A percentile compares a stretch with the other conserved stretches of the same genome.
These are phyloP conservation scores for Paradisaea rubra DNA, from an alignment of 2,113 vertebrate species.

Conservation along the genomic window DNA sequence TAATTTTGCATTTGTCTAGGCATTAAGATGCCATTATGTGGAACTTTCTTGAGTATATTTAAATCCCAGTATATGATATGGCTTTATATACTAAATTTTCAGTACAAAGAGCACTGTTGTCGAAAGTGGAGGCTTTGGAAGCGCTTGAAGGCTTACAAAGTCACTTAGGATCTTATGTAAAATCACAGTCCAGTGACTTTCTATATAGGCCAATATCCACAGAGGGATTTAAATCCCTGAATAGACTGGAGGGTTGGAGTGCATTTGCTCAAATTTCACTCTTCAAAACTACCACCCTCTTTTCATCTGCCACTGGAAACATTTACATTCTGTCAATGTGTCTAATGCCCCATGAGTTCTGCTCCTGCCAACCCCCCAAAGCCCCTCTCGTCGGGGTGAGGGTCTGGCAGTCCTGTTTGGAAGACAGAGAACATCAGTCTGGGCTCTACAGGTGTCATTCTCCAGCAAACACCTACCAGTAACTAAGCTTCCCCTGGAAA, in stretches of 20 bases:
- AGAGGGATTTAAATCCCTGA: conserved; percentile 10
- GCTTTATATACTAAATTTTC: neutral
- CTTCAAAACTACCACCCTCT: neutral
- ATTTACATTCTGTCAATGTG: neutral
- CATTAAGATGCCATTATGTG: neutral
- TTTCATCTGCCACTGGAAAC: conserved; percentile 18
- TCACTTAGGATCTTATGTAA: conserved; percentile 29
- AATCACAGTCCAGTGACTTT: neutral
- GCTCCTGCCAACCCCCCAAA: neutral
- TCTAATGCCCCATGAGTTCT: neutral
- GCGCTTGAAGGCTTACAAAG: conserved; percentile 22
- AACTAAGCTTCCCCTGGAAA: neutral
- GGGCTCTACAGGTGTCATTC: neutral
- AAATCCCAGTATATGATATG: neutral
- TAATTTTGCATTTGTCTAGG: conserved; percentile 31
- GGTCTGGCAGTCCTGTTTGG: neutral
- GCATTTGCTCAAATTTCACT: conserved; percentile 29
- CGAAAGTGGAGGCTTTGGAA: conserved; percentile 19
- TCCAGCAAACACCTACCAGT: neutral
- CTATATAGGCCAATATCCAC: conserved; percentile 46
- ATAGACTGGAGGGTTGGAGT: neutral
- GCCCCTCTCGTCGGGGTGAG: accelerated
- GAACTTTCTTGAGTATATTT: neutral
- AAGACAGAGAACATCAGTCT: neutral
- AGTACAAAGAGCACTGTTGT: conserved; percentile 36